Evolutionary conservation across 2,888 invertebrate genomes (phyloP).

Genomic region (Idaea biselata): DNA sequence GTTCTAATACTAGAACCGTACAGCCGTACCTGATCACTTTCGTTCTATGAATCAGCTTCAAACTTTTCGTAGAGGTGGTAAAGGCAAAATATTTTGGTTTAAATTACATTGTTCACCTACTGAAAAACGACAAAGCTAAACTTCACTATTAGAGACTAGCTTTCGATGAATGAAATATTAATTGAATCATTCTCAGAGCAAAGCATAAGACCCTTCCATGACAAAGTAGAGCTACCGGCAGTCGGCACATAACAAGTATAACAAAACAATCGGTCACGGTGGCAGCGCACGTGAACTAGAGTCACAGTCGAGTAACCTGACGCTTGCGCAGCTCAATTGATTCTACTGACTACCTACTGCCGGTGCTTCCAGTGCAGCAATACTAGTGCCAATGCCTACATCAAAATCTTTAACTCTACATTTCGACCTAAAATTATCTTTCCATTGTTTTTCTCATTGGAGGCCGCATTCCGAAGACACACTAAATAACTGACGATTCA

Average conservation of each 20-base stretch:
- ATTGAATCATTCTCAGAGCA: conserved; percentile 7
- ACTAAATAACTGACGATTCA: too few species aligned
- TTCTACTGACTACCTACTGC: conserved; percentile 21
- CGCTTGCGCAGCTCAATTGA: conserved; percentile 27
- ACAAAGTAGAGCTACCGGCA: conserved; percentile 28
- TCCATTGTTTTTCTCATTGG: too few species aligned
- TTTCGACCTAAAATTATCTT: too few species aligned
- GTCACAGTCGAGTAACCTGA: conserved; percentile 54
- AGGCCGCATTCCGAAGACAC: too few species aligned
- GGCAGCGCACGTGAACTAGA: conserved; percentile 48
- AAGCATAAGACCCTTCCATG: conserved; percentile 35
- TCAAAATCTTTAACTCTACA: too few species aligned
- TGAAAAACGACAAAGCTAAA: too few species aligned
- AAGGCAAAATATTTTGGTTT: too few species aligned
- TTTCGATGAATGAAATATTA: too few species aligned
- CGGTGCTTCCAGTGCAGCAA: background rate
- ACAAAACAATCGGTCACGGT: conserved; percentile 62
- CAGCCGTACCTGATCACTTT: background rate
- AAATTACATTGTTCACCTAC: too few species aligned
- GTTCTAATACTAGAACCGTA: background rate
- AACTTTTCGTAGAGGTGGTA: too few species aligned
- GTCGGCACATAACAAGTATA: conserved; percentile 42
- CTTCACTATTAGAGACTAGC: too few species aligned
- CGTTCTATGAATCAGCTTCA: too few species aligned
- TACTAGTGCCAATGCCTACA: conserved; percentile 14